phyloP scores from a whole-genome alignment of 2,797 vertebrate genomes.

The Pipistrellus pygmaeus region DNA sequence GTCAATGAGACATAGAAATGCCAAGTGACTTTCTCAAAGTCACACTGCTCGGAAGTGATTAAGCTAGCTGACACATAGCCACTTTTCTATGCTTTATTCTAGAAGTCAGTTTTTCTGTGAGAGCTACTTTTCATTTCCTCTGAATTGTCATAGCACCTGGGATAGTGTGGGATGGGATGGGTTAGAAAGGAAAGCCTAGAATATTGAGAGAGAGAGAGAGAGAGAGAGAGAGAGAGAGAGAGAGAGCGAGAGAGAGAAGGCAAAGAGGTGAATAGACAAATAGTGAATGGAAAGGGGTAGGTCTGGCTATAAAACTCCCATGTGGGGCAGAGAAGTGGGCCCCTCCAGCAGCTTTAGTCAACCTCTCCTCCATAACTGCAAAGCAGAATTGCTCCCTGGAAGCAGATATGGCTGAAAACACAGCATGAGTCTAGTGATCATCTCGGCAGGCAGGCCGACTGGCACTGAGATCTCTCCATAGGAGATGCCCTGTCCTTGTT shows the following conservation, averaged over 20 bases:
- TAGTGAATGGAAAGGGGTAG: not conserved
- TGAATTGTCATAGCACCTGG: not conserved
- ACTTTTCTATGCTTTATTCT: not conserved
- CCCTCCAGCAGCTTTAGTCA: not conserved
- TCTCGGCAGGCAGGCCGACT: not conserved
- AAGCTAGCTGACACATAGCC: not conserved
- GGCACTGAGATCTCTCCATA: not conserved
- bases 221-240: not conserved
- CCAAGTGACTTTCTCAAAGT: not conserved
- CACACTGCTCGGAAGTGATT: not conserved
- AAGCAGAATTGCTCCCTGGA: constrained; percentile 19
- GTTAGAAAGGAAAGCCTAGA: not conserved
- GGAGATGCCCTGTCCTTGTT: not conserved
- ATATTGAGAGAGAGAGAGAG: not conserved
- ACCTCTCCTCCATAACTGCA: not conserved
- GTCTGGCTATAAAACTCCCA: not conserved
- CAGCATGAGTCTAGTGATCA: not conserved
- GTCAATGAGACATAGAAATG: not conserved
- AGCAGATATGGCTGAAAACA: not conserved
- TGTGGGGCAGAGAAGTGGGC: not conserved
- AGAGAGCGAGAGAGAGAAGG: not conserved
- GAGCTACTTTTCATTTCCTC: not conserved
- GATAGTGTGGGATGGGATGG: not conserved
- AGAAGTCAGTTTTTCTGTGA: not conserved
- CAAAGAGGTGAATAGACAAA: not conserved